Evolutionary conservation across 2,888 invertebrate genomes (phyloP), one percentile per base, ranked within the genome.

Genomic region (Aporophyla nigra): DNA sequence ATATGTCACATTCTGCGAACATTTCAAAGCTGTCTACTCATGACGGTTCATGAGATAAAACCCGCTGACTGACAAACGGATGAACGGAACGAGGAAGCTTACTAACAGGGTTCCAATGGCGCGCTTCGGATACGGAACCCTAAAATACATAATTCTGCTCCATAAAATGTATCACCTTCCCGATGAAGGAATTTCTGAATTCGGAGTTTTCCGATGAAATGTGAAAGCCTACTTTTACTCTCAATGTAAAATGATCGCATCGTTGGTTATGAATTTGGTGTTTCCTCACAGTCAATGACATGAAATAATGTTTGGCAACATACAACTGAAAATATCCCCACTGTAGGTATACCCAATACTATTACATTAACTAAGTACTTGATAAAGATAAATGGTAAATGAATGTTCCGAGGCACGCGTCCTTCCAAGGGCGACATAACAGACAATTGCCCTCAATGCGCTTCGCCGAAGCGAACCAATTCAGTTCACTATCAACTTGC

Each of bases 391-490:
- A 84, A 87, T 84, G 82, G 70, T 70, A 85, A 80, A 78, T 84
- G 75, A 88, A 87, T 89, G 77, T 75, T 73, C 74, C 40, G 61
- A 84, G 74, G 78, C 76, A 74, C 72, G 78, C 91, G 96, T 95
- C 96, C 96, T 95, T 95, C 91, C 87, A 94, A 95, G 95, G 94
- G 94, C 95, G 87, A 65, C 76, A 75, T 84, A 81, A 85, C 77
- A 83, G 53, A 78, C 88, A 94, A 94, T 94, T 95, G 94, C 84
- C 91, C 93, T 87, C 87, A 93, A 93, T 94, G 92, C 91, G 93
- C 80, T 94, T 92, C 93, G 91, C 89, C 88, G 93, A 93, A 94
- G 86, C 93, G 93, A 93, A 94, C 87, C 93, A 94, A 95, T 95
- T 94, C 90, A 93, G 90, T 89, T 90, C 91, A 92, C 90, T 90